Evolutionary conservation across 2,888 invertebrate genomes (phyloP).

Genomic region (Spialia ferax): DNA sequence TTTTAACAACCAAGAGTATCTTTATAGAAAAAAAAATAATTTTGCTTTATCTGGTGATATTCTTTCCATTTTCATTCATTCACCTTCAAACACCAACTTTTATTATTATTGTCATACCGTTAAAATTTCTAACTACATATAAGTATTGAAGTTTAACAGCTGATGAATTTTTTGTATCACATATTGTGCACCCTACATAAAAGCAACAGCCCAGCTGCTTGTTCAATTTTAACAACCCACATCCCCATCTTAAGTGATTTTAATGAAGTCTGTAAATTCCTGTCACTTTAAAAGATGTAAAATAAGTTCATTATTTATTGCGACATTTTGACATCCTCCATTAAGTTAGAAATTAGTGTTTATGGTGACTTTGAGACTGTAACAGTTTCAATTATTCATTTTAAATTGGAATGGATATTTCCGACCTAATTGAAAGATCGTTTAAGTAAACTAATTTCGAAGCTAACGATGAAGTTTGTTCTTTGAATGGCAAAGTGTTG

Average conservation of each 20-base stretch:
- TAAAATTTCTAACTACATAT: neutral
- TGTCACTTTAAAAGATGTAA: constrained; percentile 53
- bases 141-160: constrained; percentile 5
- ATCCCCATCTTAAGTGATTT: constrained; percentile 52
- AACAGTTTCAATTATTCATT: constrained; percentile 18
- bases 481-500: neutral
- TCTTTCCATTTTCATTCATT: no score
- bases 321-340: constrained; percentile 48
- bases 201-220: constrained; percentile 76
- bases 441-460: constrained; percentile 1
- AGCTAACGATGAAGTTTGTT: constrained; percentile 14
- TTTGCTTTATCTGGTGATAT: no score
- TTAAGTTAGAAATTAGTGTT: constrained; percentile 30
- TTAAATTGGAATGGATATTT: constrained; percentile 23
- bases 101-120: no score
- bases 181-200: constrained; percentile 60
- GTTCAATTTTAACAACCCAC: constrained; percentile 51
- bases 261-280: constrained; percentile 58
- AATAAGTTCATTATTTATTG: constrained; percentile 54
- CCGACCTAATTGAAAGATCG: constrained; percentile 21
- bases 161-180: constrained; percentile 54
- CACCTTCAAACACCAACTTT: no score
- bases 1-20: no score
- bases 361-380: constrained; percentile 3
- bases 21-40: no score